These are phyloP conservation scores for Scaptomyza parva DNA, from an alignment of 2,888 invertebrate genomes.

Conservation along the genomic window DNA sequence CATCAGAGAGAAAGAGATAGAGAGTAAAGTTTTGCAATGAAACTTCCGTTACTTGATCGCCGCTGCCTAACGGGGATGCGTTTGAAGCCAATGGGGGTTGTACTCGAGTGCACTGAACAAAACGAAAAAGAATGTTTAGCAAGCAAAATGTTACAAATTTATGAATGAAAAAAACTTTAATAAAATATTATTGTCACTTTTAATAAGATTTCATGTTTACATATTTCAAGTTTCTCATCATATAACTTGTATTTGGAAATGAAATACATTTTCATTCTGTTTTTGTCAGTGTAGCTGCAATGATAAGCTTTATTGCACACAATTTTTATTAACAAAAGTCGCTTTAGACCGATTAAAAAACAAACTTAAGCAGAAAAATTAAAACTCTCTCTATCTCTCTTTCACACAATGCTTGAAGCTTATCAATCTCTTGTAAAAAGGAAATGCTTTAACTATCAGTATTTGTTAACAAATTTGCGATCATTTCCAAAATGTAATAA, in stretches of 20 bases:
- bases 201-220: too few relatives aligned
- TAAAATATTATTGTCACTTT: too few relatives aligned
- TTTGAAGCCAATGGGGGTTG: neutral
- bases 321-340: neutral
- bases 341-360: neutral
- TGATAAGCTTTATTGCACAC: constrained; percentile 12
- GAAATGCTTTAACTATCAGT: too few relatives aligned
- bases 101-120: neutral
- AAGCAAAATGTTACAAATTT: too few relatives aligned
- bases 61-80: constrained; percentile 1
- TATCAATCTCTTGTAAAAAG: neutral
- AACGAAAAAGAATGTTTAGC: too few relatives aligned
- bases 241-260: too few relatives aligned
- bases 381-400: neutral
- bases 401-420: neutral
- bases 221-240: too few relatives aligned
- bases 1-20: too few relatives aligned
- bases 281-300: constrained; percentile 13
- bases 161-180: too few relatives aligned
- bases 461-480: neutral
- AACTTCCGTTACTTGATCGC: constrained; percentile 45
- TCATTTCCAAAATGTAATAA: too few relatives aligned
- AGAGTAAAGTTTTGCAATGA: constrained; percentile 13
- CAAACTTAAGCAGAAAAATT: too few relatives aligned
- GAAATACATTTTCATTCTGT: neutral